phyloP scores from a whole-genome alignment of 2,888 invertebrate species.

The Cryptophagus acutangulus region DNA sequence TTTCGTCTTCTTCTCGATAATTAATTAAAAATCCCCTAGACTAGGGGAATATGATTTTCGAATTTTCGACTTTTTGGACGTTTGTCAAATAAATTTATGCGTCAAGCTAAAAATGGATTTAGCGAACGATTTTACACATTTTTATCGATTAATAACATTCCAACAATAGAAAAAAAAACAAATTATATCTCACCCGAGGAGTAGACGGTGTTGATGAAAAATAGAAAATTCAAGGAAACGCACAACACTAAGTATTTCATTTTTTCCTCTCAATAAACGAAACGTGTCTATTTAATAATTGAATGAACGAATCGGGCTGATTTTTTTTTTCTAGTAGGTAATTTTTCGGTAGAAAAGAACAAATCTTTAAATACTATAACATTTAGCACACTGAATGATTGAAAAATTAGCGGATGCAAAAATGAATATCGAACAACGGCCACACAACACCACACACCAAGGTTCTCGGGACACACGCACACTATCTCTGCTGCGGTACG shows the following conservation, averaged over 20 bases:
- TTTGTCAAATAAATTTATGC: too few relatives aligned
- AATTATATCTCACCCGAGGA: constrained; percentile 31
- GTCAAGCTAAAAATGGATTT: too few relatives aligned
- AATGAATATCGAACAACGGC: too few relatives aligned
- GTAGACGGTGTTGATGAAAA: constrained; percentile 37
- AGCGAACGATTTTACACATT: too few relatives aligned
- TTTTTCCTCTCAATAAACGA: constrained; percentile 34
- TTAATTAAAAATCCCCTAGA: too few relatives aligned
- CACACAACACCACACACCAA: too few relatives aligned
- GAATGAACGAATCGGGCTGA: constrained; percentile 22
- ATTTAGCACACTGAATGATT: constrained; percentile 23
- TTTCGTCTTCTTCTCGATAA: too few relatives aligned
- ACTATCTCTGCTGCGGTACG: constrained; percentile 22
- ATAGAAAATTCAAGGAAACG: constrained; percentile 38
- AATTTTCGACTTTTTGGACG: too few relatives aligned
- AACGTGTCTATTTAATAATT: too few relatives aligned
- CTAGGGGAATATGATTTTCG: too few relatives aligned
- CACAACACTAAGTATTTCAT: constrained; percentile 43
- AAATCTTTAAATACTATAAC: constrained; percentile 21
- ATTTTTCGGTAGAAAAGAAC: not conserved
- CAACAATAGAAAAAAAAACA: not conserved
- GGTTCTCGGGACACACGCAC: constrained; percentile 32
- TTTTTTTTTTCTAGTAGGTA: not conserved
- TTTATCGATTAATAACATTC: too few relatives aligned
- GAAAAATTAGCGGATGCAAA: constrained; percentile 20